Conservation (phyloP, 2,113 vertebrate genomes). For the Channa argus region DNA sequence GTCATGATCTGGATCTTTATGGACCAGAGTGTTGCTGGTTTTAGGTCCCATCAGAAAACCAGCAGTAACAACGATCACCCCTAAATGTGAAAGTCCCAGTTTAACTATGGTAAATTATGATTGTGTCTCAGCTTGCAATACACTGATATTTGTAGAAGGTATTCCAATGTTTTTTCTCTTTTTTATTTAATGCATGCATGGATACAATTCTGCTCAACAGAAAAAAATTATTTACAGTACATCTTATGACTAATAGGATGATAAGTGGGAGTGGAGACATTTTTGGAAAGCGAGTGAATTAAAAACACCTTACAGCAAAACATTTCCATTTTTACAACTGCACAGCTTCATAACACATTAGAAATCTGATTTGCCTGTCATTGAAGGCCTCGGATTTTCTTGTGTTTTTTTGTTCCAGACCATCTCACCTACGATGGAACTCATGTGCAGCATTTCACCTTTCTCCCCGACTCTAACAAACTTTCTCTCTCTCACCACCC, state of each 20-base stretch:
- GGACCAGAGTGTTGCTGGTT: conserved; percentile 20
- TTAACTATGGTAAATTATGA: not conserved
- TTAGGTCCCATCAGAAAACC: conserved; percentile 1
- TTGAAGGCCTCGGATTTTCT: not conserved
- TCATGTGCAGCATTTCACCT: conserved; percentile 49
- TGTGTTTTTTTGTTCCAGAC: not conserved
- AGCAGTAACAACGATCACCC: not conserved
- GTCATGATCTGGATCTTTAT: conserved; percentile 22
- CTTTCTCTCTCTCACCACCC: conserved; percentile 58
- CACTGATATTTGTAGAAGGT: not conserved
- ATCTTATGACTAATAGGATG: too few species aligned
- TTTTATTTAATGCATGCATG: not conserved
- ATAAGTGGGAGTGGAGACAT: too few species aligned
- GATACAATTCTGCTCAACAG: not conserved
- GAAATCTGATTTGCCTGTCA: conserved; percentile 3
- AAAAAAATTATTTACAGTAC: too few species aligned
- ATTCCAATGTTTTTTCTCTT: not conserved
- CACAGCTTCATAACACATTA: not conserved
- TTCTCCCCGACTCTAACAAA: conserved; percentile 52
- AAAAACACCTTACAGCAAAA: too few species aligned
- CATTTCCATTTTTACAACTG: too few species aligned
- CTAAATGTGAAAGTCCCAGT: not conserved
- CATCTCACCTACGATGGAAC: conserved; percentile 48
- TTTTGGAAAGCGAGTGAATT: too few species aligned
- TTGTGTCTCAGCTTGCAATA: not conserved